These are phyloP conservation scores for Porites evermanni DNA, from an alignment of 92 coral and sea anemone species.

Conservation along the genomic window DNA sequence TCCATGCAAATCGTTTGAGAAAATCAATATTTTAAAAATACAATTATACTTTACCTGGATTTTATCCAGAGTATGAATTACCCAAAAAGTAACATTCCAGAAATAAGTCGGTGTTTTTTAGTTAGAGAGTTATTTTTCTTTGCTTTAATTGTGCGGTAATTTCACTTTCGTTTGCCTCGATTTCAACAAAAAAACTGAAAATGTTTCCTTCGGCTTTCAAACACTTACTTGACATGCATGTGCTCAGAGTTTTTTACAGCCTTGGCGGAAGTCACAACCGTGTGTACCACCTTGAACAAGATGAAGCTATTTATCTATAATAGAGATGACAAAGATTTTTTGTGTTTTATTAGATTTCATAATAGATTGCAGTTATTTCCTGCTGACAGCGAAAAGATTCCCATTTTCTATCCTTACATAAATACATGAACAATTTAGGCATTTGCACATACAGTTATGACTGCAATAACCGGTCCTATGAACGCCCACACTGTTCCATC, in stretches of 20 bases:
- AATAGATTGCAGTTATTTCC: too few relatives aligned
- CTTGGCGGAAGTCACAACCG: slow-evolving; percentile 73
- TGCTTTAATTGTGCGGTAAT: not conserved
- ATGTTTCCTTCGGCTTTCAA: not conserved
- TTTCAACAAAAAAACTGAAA: not conserved
- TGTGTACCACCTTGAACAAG: slow-evolving; percentile 72
- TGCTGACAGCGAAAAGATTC: not conserved
- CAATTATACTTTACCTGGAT: too few relatives aligned
- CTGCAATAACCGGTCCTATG: slow-evolving; percentile 82
- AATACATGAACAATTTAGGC: not conserved
- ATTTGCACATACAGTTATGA: slow-evolving; percentile 71
- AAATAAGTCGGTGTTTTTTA: too few relatives aligned
- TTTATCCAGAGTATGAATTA: too few relatives aligned
- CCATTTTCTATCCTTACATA: too few relatives aligned
- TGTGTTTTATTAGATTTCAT: too few relatives aligned
- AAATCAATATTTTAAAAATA: too few relatives aligned
- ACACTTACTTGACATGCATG: slow-evolving; percentile 72
- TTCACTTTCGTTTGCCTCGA: not conserved
- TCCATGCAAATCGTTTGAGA: too few relatives aligned
- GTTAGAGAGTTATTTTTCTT: not conserved
- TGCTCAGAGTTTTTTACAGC: slow-evolving; percentile 57
- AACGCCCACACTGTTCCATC: slow-evolving; percentile 86
- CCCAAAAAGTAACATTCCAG: too few relatives aligned
- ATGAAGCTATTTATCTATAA: slow-evolving; percentile 73
- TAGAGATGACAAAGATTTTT: not conserved